Evolutionary conservation across 35 echinoderm and acorn worm genomes (phyloP).

Genomic region (Apostichopus californicus): DNA sequence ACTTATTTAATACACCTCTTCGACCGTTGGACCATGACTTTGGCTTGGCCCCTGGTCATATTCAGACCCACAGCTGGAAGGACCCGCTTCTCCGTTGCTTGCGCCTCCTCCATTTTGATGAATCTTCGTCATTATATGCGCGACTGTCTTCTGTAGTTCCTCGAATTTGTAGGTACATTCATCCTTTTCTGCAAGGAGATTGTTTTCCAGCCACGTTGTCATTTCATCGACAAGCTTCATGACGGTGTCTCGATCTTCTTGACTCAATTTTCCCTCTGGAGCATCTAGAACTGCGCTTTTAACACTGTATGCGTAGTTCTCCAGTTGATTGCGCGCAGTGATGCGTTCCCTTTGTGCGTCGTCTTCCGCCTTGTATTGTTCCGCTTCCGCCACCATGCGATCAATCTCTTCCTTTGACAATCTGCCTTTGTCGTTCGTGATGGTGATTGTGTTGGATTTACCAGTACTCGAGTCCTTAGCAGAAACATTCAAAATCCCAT

Average conservation of each 20-base stretch:
- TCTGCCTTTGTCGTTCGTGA: too few relatives aligned
- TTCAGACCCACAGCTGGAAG: not conserved
- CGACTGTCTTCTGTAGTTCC: constrained; percentile 48
- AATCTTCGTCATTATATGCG: constrained; percentile 52
- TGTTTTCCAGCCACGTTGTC: constrained; percentile 45
- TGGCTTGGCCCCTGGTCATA: not conserved
- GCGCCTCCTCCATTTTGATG: not conserved
- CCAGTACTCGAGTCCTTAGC: too few relatives aligned
- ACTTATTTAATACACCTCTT: not conserved
- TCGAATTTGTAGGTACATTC: constrained; percentile 50
- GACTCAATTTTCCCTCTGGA: too few relatives aligned
- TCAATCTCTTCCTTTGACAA: too few relatives aligned
- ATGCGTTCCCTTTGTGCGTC: too few relatives aligned
- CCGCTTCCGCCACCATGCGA: too few relatives aligned
- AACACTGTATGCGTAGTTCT: too few relatives aligned
- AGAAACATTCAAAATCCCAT: too few relatives aligned
- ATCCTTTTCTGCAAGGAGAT: constrained; percentile 30
- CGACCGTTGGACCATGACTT: not conserved
- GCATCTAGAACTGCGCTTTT: too few relatives aligned
- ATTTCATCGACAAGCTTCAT: constrained; percentile 50
- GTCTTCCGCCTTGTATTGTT: too few relatives aligned
- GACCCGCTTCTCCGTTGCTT: not conserved
- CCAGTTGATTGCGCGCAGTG: too few relatives aligned
- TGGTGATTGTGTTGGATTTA: too few relatives aligned
- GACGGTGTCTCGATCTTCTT: constrained; percentile 18